Base-by-base conservation (phyloP, 2,888 invertebrate genomes). In the Erebia aethiops region DNA sequence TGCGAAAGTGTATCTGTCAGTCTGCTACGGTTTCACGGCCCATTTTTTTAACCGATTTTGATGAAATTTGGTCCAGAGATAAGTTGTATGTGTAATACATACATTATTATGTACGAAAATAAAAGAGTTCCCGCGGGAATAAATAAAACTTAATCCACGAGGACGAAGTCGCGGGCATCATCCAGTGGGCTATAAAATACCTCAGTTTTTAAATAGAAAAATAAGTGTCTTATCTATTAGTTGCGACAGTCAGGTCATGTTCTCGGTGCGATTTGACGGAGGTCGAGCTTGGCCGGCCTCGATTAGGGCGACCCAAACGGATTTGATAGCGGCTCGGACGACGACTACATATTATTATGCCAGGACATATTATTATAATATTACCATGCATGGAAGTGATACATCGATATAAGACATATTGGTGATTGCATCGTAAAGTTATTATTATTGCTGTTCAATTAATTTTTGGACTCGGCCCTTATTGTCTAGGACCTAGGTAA, bases 231-330 rank as follows among this genome's bases (percentile, higher is more conserved):
- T 89, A 88, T 89, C 89, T 79, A 79, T 75, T 73, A 78, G 73
- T 71, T 79, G 63, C 83, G 88, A 88, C 86, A 88, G 82, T 82
- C 84, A 80, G 84, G 79, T 81, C 85, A 82, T 83, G 86, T 86
- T 85, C 83, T 84, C 86, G 66, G 71, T 61, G 54, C 71, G 68
- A 71, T 71, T 73, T 73, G 73, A 92, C 84, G 86, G 84, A 87
- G 91, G 91, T 91, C 86, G 84, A 83, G 90, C 84, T 86, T 90
- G 90, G 84, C 78, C 78, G 76, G 82, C 80, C 83, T 85, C 87
- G 91, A 91, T 90, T 90, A 89, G 84, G 80, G 79, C 80, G 78
- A 80, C 80, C 83, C 84, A 80, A 78, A 82, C 85, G 86, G 86
- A 89, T 90, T 89, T 87, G 85, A 88, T 86, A 86, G 86, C 82